Base-by-base conservation (phyloP, 2,888 invertebrate species). In the Pogonocherus hispidulus region DNA sequence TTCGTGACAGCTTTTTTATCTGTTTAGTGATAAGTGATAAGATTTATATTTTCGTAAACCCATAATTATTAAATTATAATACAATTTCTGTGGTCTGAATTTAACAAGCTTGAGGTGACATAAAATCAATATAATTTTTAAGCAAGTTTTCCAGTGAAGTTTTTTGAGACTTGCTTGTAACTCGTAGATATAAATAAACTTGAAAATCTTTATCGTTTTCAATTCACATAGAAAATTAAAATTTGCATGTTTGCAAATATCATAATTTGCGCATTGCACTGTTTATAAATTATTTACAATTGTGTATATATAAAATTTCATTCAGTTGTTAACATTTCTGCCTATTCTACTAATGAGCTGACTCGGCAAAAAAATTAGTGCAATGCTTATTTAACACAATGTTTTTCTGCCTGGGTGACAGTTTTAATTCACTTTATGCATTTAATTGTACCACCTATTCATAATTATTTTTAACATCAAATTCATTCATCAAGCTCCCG, bases 361-460 rank as follows among this genome's bases (percentile, higher is more conserved):
- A 70, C 70, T 67, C 70, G 65, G 20, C 63, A 56, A 62, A 67
- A 70, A 63, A 67, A 70, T 57, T 70, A 57, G 60, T 37, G 41
- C 49, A 67, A 67, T 65, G 62, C 60, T 70, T 70, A 56, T 57
- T 65, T 46, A 69, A 69, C 65, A 68, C 35, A 23, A 46, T 65
- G 65, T 65, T 69, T 69, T 70, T 67, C 60, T 66, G 66, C 63
- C 64, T 64, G 55, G 64, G 35, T 60, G 56, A 37, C 49, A 62
- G 46, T 70, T 27, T 27, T 60, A 65, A 66, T 70, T 70, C 65
- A 56, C 47, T 56, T 44, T 63, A 52, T 47, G 59, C 59, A 47
- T 59, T 47, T 47, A 47, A 59, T 59, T 59, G 16, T 57, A 49
- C 65, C 32, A 46, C 59, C 59, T 59, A 59, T 67, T 70, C 51